These are phyloP conservation scores for Sycophila sp. DNA, from an alignment of 1,140 invertebrate species.

Conservation along the genomic window DNA sequence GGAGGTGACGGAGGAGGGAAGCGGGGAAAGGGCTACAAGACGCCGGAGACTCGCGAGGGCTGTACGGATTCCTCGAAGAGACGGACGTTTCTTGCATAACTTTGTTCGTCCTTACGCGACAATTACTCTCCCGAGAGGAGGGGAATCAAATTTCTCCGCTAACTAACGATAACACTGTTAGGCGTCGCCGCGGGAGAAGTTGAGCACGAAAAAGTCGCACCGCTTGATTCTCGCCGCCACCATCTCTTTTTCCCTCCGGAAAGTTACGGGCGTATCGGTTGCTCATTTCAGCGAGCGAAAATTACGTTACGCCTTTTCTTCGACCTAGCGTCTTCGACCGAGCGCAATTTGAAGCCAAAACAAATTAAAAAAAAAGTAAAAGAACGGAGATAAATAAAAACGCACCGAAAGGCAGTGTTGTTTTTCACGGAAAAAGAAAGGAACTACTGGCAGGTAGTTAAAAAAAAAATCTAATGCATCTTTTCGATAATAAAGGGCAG, in stretches of 20 bases:
- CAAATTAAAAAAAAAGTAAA: no score
- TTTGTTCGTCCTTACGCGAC: slow-evolving; percentile 29
- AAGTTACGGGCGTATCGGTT: background rate
- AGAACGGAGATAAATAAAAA: background rate
- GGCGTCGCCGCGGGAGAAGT: background rate
- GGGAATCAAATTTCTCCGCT: slow-evolving; percentile 29
- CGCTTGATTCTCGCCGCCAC: background rate
- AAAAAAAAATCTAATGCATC: background rate
- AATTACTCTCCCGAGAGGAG: slow-evolving; percentile 22
- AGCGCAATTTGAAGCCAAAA: no score
- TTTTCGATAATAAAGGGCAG: background rate
- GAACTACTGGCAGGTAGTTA: background rate
- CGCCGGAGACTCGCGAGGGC: slow-evolving; percentile 1
- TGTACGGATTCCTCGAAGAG: slow-evolving; percentile 13
- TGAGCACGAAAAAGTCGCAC: background rate
- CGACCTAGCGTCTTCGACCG: no score
- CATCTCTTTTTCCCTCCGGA: no score
- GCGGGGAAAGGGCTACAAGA: slow-evolving; percentile 22
- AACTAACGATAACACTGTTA: slow-evolving; percentile 29
- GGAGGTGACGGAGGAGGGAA: background rate
- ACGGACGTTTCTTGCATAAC: slow-evolving; percentile 35
- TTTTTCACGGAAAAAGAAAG: background rate
- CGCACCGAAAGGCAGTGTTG: background rate
- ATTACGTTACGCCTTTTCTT: no score
- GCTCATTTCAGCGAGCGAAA: no score